Evolutionary conservation across 2,113 vertebrate species (phyloP), one percentile per base, ranked within the genome.

Genomic region (Rutilus rutilus): DNA sequence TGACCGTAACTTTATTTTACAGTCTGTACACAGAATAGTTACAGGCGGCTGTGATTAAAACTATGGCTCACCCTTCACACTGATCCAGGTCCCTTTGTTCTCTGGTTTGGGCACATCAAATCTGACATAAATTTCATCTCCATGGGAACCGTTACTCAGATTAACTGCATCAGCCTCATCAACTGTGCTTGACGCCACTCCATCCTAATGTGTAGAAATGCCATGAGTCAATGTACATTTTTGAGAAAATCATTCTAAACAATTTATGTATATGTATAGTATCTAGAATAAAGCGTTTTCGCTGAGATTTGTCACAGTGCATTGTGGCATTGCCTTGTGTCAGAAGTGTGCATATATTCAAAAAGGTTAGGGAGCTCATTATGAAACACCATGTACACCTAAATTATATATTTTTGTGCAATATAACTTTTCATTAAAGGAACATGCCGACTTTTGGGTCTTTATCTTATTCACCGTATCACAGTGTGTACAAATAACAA

Each of bases 1-100:
- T 52, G 23, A 74, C 25, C 4, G 15, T 1, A n/a, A 7, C 42
- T 45, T 47, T 25, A 74, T n/a, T 42, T 74, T 36, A 1, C 45
- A 47, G 9, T 74, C 1, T 6, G 71, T n/a, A n/a, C 14, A 75
- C 3, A n/a, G n/a, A 45, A 15, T n/a, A 2, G 17, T 0, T 69
- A 69, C 65, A 39, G 2, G 6, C 0, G 6, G 21, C 23, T 71
- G 9, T 71, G 67, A n/a, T 42, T 17, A 39, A 62, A 79, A 39
- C 21, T 15, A 62, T 42, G 62, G 21, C 71, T 89, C 92, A 97
- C 97, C 97, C 87, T 95, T 93, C 82, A 98, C 93, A 15, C 96
- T 95, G 1, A 97, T 96, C 97, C 97, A 98, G 89, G 91, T 97
- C 86, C 89, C 94, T 91, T 94, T 94, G 82, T 95, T 92, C 85